These are phyloP conservation scores for Rissa tridactyla DNA, from an alignment of 2,113 vertebrate species.

Conservation along the genomic window DNA sequence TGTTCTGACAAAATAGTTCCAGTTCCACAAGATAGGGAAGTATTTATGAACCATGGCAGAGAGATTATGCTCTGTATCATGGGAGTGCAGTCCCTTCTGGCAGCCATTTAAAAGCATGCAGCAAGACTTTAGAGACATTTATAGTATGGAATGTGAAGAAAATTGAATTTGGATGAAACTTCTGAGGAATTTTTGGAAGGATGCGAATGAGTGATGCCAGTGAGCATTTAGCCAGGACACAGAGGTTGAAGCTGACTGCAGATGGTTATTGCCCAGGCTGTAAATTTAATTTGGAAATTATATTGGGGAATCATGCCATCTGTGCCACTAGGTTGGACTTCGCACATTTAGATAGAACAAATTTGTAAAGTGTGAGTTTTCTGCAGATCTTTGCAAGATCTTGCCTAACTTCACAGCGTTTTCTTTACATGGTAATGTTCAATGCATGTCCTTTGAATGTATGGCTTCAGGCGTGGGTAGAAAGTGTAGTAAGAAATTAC, in stretches of 20 bases:
- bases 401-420: neutral
- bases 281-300: neutral
- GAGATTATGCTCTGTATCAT: neutral
- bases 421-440: neutral
- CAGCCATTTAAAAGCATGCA: conserved; percentile 8
- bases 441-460: neutral
- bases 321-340: neutral
- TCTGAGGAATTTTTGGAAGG: conserved; percentile 22
- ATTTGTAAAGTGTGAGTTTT: neutral
- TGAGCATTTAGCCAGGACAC: neutral
- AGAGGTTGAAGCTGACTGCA: conserved; percentile 24
- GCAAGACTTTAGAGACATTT: neutral
- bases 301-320: neutral
- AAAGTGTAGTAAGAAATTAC: neutral
- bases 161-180: conserved; percentile 40
- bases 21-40: neutral
- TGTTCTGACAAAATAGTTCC: neutral
- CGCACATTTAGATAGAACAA: neutral
- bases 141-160: neutral
- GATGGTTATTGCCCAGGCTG: neutral
- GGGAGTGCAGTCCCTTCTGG: neutral
- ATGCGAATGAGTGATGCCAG: neutral
- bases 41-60: neutral
- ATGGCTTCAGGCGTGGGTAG: neutral
- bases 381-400: neutral